These are phyloP conservation scores for Charaxes varanes DNA, from an alignment of 1,140 invertebrate species.

Conservation along the genomic window DNA sequence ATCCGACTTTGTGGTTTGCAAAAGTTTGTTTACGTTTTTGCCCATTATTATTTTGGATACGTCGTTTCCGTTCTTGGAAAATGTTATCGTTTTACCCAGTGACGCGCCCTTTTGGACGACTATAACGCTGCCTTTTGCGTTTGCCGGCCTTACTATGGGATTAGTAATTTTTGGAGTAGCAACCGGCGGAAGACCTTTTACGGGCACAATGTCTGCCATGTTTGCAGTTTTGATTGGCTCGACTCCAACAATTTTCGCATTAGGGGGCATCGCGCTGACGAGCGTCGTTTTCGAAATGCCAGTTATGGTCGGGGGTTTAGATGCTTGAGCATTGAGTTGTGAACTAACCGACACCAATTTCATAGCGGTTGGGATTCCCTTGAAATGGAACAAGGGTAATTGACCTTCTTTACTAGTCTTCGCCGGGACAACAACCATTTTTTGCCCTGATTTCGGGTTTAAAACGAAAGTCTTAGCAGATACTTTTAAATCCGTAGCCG, in stretches of 20 bases:
- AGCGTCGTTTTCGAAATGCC: slow-evolving; percentile 48
- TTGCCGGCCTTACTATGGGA: slow-evolving; percentile 54
- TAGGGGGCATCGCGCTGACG: slow-evolving; percentile 37
- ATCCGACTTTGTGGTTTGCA: slow-evolving; percentile 62
- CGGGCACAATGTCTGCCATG: slow-evolving; percentile 61
- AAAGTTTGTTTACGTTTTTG: slow-evolving; percentile 63
- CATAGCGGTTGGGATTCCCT: slow-evolving; percentile 62
- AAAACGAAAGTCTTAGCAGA: slow-evolving; percentile 68
- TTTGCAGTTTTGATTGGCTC: slow-evolving; percentile 67
- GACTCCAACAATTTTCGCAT: slow-evolving; percentile 47
- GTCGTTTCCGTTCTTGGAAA: slow-evolving; percentile 65
- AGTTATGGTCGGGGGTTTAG: slow-evolving; percentile 40
- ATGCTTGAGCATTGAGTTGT: slow-evolving; percentile 36
- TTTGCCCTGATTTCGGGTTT: slow-evolving; percentile 69
- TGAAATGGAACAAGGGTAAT: slow-evolving; percentile 63
- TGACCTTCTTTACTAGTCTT: slow-evolving; percentile 52
- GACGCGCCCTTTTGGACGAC: slow-evolving; percentile 65
- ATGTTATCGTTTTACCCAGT: slow-evolving; percentile 61
- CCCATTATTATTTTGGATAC: slow-evolving; percentile 71
- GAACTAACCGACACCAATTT: slow-evolving; percentile 66
- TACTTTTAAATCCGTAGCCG: slow-evolving; percentile 68
- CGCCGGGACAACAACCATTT: slow-evolving; percentile 69
- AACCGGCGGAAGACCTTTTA: slow-evolving; percentile 48
- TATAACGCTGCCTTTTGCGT: slow-evolving; percentile 62
- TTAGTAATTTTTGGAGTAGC: slow-evolving; percentile 54